Evolutionary conservation across 2,888 invertebrate species (phyloP).

Genomic region (Dryobotodes eremita): DNA sequence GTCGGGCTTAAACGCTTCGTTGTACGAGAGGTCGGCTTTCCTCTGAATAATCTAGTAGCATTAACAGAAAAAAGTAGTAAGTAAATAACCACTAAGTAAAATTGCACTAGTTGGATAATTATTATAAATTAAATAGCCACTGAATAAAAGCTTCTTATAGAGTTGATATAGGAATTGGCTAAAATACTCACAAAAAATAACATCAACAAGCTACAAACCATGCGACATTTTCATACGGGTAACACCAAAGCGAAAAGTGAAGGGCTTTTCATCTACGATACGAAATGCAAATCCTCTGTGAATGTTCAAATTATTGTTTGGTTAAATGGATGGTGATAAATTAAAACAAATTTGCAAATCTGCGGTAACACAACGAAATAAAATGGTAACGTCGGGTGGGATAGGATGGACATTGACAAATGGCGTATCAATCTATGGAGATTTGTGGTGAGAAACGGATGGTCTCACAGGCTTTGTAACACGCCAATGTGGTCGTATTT

Average conservation of each 20-base stretch:
- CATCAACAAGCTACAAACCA: constrained; percentile 56
- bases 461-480: constrained; percentile 30
- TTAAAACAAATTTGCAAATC: constrained; percentile 54
- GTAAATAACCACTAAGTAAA: constrained; percentile 17
- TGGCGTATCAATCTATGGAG: constrained; percentile 62
- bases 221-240: constrained; percentile 50
- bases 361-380: constrained; percentile 51
- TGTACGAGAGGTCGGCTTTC: constrained; percentile 67
- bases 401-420: constrained; percentile 57
- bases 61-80: constrained; percentile 66
- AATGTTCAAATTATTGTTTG: constrained; percentile 43
- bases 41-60: constrained; percentile 73
- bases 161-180: constrained; percentile 10
- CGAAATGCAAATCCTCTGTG: constrained; percentile 43
- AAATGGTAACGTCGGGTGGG: constrained; percentile 45
- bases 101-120: background rate
- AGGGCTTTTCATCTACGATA: constrained; percentile 16
- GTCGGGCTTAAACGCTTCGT: constrained; percentile 69
- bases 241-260: constrained; percentile 23
- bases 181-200: constrained; percentile 51
- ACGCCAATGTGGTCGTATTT: constrained; percentile 17
- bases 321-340: constrained; percentile 44
- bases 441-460: constrained; percentile 44
- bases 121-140: constrained; percentile 36
- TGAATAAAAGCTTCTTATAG: constrained; percentile 26